Conservation (phyloP, 64 coral and sea anemone genomes). For the Anthopleura sola region DNA sequence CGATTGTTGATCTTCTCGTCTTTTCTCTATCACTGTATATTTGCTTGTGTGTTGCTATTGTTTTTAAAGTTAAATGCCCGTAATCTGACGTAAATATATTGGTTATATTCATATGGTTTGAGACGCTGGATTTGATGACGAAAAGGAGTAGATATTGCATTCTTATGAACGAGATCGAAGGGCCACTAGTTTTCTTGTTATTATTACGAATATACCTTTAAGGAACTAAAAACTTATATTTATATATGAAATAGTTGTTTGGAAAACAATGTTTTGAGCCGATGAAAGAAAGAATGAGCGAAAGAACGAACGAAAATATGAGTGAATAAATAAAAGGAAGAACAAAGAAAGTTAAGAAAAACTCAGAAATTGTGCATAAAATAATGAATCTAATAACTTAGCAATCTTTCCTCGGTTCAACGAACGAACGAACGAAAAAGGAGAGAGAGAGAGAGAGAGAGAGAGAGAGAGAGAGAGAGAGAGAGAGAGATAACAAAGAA, state of each 20-base stretch:
- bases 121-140: not conserved
- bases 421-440: too few species aligned
- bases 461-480: too few species aligned
- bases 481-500: too few species aligned
- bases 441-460: too few species aligned
- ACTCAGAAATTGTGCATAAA: not conserved
- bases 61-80: not conserved
- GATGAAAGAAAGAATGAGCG: not conserved
- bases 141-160: not conserved
- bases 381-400: too few species aligned
- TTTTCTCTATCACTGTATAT: not conserved
- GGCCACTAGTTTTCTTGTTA: not conserved
- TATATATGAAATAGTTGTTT: too few species aligned
- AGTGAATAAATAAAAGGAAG: not conserved
- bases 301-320: not conserved
- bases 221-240: too few species aligned
- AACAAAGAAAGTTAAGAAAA: not conserved
- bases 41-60: constrained; percentile 1
- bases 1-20: not conserved
- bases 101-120: not conserved
- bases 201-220: not conserved
- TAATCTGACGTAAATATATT: constrained; percentile 11
- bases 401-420: too few species aligned
- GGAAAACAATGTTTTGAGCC: not conserved
- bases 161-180: not conserved